phyloP scores from a whole-genome alignment of 2,113 vertebrate genomes.

The Numida meleagris region DNA sequence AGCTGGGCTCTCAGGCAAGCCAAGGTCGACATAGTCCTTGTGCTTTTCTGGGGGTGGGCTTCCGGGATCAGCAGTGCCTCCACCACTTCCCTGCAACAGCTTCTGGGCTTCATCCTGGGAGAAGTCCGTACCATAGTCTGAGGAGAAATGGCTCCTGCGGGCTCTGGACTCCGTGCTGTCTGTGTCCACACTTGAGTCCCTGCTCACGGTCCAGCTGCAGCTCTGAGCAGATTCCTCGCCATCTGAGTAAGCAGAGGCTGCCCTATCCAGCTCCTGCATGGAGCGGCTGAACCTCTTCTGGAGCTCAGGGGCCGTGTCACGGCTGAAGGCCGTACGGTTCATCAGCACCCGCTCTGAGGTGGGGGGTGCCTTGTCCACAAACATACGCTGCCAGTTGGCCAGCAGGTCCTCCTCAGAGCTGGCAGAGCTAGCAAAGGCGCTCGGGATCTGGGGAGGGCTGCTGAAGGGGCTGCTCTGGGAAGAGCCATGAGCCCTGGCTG shows the following conservation, averaged over 20 bases:
- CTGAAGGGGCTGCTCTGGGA: slow-evolving; percentile 86
- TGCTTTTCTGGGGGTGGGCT: slow-evolving; percentile 50
- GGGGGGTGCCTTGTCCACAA: slow-evolving; percentile 90
- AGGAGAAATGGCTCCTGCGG: slow-evolving; percentile 70
- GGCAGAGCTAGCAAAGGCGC: slow-evolving; percentile 86
- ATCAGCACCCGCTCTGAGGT: slow-evolving; percentile 73
- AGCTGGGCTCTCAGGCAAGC: slow-evolving; percentile 73
- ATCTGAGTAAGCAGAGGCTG: slow-evolving; percentile 76
- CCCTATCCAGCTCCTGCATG: slow-evolving; percentile 76
- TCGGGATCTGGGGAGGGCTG: slow-evolving; percentile 82
- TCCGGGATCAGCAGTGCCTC: slow-evolving; percentile 52
- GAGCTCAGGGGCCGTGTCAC: slow-evolving; percentile 83
- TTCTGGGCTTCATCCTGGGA: slow-evolving; percentile 79
- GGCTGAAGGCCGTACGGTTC: slow-evolving; percentile 88
- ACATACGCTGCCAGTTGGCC: slow-evolving; percentile 94
- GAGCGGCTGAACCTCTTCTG: slow-evolving; percentile 78
- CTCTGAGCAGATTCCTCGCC: slow-evolving; percentile 84
- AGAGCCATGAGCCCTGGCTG: slow-evolving; percentile 70
- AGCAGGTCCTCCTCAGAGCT: slow-evolving; percentile 95
- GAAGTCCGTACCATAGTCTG: slow-evolving; percentile 77
- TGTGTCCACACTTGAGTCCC: slow-evolving; percentile 85
- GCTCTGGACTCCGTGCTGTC: slow-evolving; percentile 78
- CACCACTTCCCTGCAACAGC: slow-evolving; percentile 67
- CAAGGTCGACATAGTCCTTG: slow-evolving; percentile 75
- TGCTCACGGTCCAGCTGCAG: slow-evolving; percentile 84